Evolutionary conservation across 2,113 vertebrate species (phyloP).

Genomic region (Oryctolagus cuniculus): mOryCun1.1 NC_091441.1:36955501-36956000

Average conservation of each 20-base stretch:
- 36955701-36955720: not conserved
- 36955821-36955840: not conserved
- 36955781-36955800: not conserved
- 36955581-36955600: not conserved
- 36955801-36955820: not conserved
- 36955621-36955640: not conserved
- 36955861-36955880: not conserved
- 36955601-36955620: not conserved
- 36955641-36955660: not conserved
- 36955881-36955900: not conserved
- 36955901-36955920: not conserved
- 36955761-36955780: not conserved
- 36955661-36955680: not conserved
- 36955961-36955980: not conserved
- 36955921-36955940: not conserved
- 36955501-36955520: not conserved
- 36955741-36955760: not conserved
- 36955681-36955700: not conserved
- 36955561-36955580: not conserved
- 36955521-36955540: not conserved
- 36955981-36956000: not conserved
- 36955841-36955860: not conserved
- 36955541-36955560: not conserved
- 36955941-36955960: not conserved
- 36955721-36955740: not conserved